Evolutionary conservation across 2,113 vertebrate genomes (phyloP).

Genomic region (Nothocercus nigrocapillus): DNA sequence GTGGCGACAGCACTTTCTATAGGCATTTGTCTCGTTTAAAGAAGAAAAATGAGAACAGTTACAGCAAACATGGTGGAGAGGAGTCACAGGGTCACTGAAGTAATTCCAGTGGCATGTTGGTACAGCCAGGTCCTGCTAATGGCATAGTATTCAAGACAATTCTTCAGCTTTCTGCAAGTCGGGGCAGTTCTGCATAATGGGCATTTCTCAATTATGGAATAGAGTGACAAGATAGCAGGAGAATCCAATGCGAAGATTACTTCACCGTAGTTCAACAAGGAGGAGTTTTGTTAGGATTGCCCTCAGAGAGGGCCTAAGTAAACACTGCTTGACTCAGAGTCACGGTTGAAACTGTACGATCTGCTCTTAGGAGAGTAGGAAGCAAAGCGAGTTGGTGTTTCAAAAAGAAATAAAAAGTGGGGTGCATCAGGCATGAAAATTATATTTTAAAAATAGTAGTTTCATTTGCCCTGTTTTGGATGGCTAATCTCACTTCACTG

Average conservation of each 20-base stretch:
- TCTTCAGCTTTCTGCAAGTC: slow-evolving; percentile 47
- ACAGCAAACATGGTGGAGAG: neutral
- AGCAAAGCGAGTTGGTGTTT: neutral
- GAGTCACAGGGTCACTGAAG: slow-evolving; percentile 10
- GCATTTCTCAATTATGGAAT: slow-evolving; percentile 30
- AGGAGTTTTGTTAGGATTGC: slow-evolving; percentile 3
- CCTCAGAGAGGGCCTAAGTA: neutral
- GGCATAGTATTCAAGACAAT: slow-evolving; percentile 53
- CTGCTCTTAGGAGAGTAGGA: neutral
- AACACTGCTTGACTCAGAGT: slow-evolving; percentile 33
- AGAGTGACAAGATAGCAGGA: slow-evolving; percentile 50
- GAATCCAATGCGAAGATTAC: slow-evolving; percentile 14
- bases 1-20: neutral
- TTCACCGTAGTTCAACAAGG: slow-evolving; percentile 17
- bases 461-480: neutral
- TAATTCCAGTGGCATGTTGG: slow-evolving; percentile 40
- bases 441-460: neutral
- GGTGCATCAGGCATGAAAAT: neutral
- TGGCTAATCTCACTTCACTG: neutral
- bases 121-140: slow-evolving; percentile 36
- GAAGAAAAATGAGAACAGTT: neutral
- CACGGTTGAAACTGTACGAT: neutral
- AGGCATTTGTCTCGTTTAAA: neutral
- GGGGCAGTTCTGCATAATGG: slow-evolving; percentile 21
- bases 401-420: too few species aligned